Evolutionary conservation across 2,113 vertebrate genomes (phyloP).

Genomic region (Sceloporus undulatus): DNA sequence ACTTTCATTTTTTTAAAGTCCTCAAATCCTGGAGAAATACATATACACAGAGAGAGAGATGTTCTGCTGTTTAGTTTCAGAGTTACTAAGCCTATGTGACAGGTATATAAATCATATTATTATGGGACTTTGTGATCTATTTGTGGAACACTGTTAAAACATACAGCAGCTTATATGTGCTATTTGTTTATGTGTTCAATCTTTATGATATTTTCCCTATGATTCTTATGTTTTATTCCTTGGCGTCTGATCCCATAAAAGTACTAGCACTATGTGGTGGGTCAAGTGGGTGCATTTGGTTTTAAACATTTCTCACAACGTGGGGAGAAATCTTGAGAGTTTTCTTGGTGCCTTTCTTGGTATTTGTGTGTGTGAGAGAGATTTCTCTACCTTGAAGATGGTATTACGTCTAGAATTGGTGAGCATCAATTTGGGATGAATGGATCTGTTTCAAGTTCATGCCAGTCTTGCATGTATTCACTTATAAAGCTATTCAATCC

Average conservation of each 20-base stretch:
- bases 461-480: background rate
- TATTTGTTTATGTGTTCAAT: too few relatives aligned
- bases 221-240: background rate
- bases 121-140: background rate
- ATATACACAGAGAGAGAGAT: too few relatives aligned
- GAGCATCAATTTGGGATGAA: background rate
- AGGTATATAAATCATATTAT: background rate
- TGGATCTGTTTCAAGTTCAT: background rate
- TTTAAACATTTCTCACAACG: too few relatives aligned
- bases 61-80: too few relatives aligned
- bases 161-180: too few relatives aligned
- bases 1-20: background rate
- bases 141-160: too few relatives aligned
- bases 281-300: background rate
- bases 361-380: too few relatives aligned
- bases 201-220: background rate
- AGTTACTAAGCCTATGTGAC: background rate
- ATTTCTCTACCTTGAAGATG: too few relatives aligned
- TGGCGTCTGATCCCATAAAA: background rate
- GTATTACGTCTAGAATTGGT: background rate
- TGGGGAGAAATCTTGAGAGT: background rate
- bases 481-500: background rate
- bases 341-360: too few relatives aligned
- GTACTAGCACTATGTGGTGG: background rate
- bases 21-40: background rate